Evolutionary conservation across 2,113 vertebrate species (phyloP).

Genomic region (Rhinichthys klamathensis): DNA sequence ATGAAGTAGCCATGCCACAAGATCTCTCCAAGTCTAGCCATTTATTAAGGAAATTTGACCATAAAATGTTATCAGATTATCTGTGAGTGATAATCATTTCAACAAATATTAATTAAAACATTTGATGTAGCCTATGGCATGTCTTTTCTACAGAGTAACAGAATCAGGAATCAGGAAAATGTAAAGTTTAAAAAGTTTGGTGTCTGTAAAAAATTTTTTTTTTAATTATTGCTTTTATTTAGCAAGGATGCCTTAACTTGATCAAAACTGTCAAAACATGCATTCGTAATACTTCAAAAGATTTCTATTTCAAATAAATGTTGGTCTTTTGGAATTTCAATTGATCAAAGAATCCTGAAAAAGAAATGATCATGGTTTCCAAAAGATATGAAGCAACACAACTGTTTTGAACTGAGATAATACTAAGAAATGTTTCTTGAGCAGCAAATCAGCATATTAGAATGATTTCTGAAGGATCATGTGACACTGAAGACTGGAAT

Average conservation of each 20-base stretch:
- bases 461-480: neutral
- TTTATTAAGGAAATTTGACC: slow-evolving; percentile 11
- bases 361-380: neutral
- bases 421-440: neutral
- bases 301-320: neutral
- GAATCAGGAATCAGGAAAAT: neutral
- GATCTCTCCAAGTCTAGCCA: neutral
- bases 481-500: neutral
- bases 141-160: neutral
- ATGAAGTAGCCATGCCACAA: slow-evolving; percentile 1
- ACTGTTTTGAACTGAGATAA: neutral
- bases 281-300: too few relatives aligned
- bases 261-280: neutral
- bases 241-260: neutral
- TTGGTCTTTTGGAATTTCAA: neutral
- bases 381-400: neutral
- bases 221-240: neutral
- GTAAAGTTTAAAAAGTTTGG: neutral
- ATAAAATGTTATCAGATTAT: neutral
- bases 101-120: neutral
- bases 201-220: neutral
- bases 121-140: slow-evolving; percentile 5
- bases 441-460: neutral
- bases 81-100: neutral
- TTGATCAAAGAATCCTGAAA: neutral